Percentiles rank a stretch among this genome's conserved stretches.
Evolutionary conservation across 2,888 invertebrate species (phyloP).

Genomic region (Xestia sexstrigata): DNA sequence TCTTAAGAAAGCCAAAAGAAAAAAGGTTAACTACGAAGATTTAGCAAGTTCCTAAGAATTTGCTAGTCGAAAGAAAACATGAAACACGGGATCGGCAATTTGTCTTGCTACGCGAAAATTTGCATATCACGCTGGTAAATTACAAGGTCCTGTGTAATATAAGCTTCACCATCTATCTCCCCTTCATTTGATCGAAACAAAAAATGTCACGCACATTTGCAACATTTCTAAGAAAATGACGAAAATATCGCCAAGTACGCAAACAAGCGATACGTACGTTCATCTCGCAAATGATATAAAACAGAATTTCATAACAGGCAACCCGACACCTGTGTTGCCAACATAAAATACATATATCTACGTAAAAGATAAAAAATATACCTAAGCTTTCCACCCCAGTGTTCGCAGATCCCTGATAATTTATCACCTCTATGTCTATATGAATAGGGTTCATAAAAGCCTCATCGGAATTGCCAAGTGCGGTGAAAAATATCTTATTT

Average conservation of each 20-base stretch:
- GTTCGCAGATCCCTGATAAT: conserved; percentile 69
- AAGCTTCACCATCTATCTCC: conserved; percentile 28
- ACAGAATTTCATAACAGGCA: conserved; percentile 65
- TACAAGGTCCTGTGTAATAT: conserved; percentile 40
- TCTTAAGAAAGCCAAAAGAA: neutral
- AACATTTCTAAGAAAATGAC: conserved; percentile 48
- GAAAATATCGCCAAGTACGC: conserved; percentile 52
- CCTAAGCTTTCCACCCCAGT: conserved; percentile 62
- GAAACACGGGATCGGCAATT: conserved; percentile 13
- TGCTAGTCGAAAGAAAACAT: neutral
- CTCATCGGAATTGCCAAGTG: conserved; percentile 72
- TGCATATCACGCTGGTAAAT: conserved; percentile 46
- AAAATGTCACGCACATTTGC: conserved; percentile 51
- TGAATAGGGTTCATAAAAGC: conserved; percentile 76
- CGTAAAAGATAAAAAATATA: conserved; percentile 71
- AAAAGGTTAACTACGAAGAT: no score
- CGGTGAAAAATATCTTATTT: conserved; percentile 82
- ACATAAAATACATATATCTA: conserved; percentile 65
- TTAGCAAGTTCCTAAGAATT: neutral
- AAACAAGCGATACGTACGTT: conserved; percentile 63
- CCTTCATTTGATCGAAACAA: conserved; percentile 41
- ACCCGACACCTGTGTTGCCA: conserved; percentile 69
- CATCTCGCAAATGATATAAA: conserved; percentile 63
- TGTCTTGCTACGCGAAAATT: neutral
- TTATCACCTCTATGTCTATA: conserved; percentile 73